These are phyloP conservation scores for Drosophila burlai DNA, from an alignment of 1,140 invertebrate genomes.

Conservation along the genomic window DNA sequence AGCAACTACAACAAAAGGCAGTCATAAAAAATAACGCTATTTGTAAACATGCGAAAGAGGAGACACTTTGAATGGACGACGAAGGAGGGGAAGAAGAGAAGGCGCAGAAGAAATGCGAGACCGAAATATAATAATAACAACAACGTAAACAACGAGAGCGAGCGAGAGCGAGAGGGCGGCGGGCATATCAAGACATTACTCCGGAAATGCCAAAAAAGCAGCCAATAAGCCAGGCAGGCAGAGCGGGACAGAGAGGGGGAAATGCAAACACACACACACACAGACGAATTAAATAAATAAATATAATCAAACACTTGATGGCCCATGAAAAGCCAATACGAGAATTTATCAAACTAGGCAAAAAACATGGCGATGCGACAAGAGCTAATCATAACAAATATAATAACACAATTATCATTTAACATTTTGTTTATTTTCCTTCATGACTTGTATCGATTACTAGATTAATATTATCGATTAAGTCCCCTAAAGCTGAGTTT, in stretches of 20 bases:
- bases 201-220: slow-evolving; percentile 80
- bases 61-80: slow-evolving; percentile 16
- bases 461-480: not conserved
- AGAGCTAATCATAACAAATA: slow-evolving; percentile 1
- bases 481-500: not conserved
- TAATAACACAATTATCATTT: no score
- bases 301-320: slow-evolving; percentile 30
- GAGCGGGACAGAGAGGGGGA: slow-evolving; percentile 2
- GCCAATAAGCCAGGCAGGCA: slow-evolving; percentile 19
- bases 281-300: slow-evolving; percentile 22
- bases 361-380: slow-evolving; percentile 17
- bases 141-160: slow-evolving; percentile 21
- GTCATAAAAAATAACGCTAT: slow-evolving; percentile 45
- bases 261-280: slow-evolving; percentile 3
- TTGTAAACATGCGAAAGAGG: slow-evolving; percentile 50
- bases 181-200: slow-evolving; percentile 77
- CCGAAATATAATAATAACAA: slow-evolving; percentile 31
- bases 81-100: not conserved
- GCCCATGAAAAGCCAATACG: slow-evolving; percentile 50
- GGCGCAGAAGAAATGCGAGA: slow-evolving; percentile 34
- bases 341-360: slow-evolving; percentile 42
- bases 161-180: slow-evolving; percentile 1
- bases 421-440: not conserved
- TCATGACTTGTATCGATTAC: not conserved
- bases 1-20: slow-evolving; percentile 31